These are phyloP conservation scores for Microctonus aethiopoides DNA, from an alignment of 2,888 invertebrate genomes.

Conservation along the genomic window DNA sequence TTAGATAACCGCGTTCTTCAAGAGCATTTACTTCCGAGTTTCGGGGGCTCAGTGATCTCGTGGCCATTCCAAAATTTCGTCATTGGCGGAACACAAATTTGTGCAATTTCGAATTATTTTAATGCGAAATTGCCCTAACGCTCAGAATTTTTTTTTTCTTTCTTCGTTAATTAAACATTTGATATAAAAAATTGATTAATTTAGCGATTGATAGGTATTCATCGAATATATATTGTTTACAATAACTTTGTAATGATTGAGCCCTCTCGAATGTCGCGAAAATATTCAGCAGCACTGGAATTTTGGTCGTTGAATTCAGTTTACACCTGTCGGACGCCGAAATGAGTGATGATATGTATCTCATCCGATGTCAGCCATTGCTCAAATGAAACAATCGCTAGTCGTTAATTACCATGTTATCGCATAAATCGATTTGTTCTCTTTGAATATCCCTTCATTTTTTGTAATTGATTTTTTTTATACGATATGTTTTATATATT, in stretches of 20 bases:
- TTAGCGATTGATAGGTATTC: slow-evolving; percentile 38
- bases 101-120: slow-evolving; percentile 21
- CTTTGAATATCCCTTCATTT: background rate
- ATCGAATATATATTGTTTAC: background rate
- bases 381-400: slow-evolving; percentile 41
- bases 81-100: slow-evolving; percentile 49
- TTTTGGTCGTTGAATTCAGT: slow-evolving; percentile 55
- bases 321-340: slow-evolving; percentile 49
- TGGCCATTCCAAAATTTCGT: slow-evolving; percentile 72
- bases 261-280: slow-evolving; percentile 44
- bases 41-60: slow-evolving; percentile 77
- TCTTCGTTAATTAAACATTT: slow-evolving; percentile 33
- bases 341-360: slow-evolving; percentile 44
- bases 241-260: background rate
- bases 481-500: background rate
- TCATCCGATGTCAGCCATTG: slow-evolving; percentile 54
- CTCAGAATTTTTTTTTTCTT: background rate
- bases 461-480: background rate
- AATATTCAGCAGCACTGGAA: slow-evolving; percentile 51
- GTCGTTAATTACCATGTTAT: background rate
- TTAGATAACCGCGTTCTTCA: slow-evolving; percentile 84
- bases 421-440: background rate
- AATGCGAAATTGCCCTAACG: background rate
- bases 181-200: slow-evolving; percentile 3
- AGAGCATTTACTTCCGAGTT: slow-evolving; percentile 87